Conservation (phyloP, 2,113 vertebrate species). For the Prionailurus viverrinus region DNA sequence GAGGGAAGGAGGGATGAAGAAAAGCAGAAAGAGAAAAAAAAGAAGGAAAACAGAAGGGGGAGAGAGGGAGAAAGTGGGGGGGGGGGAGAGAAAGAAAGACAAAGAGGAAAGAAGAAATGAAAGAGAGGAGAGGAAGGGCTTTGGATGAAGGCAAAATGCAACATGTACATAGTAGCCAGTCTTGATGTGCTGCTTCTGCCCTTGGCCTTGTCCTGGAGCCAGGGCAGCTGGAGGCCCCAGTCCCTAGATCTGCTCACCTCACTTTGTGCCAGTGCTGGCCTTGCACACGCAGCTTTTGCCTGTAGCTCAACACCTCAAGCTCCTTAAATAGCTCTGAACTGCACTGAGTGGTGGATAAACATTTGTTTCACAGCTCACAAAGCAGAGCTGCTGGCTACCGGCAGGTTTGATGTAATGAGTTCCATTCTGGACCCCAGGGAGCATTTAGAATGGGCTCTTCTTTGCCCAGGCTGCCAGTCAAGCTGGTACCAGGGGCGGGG, state of each 20-base stretch:
- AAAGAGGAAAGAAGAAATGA: not conserved
- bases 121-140: not conserved
- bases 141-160: not conserved
- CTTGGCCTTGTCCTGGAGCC: not conserved
- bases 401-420: slow-evolving; percentile 88
- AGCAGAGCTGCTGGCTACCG: slow-evolving; percentile 88
- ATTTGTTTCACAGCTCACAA: slow-evolving; percentile 92
- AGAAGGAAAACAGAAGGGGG: too few species aligned
- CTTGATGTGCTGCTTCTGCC: accelerated
- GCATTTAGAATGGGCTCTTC: slow-evolving; percentile 86
- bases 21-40: not conserved
- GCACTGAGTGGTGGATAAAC: slow-evolving; percentile 89
- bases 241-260: not conserved
- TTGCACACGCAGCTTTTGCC: slow-evolving; percentile 61
- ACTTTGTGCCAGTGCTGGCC: slow-evolving; percentile 43
- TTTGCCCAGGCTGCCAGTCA: slow-evolving; percentile 89
- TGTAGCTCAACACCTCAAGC: slow-evolving; percentile 80
- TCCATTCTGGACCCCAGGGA: slow-evolving; percentile 88
- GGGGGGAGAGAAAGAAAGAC: not conserved
- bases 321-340: slow-evolving; percentile 86
- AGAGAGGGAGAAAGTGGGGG: not conserved
- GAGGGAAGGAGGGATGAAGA: not conserved
- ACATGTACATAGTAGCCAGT: not conserved
- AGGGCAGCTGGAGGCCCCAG: not conserved
- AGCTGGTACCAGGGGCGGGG: slow-evolving; percentile 63